Conservation (phyloP, 2,797 vertebrate species). For the Poecilia velifera region DNA sequence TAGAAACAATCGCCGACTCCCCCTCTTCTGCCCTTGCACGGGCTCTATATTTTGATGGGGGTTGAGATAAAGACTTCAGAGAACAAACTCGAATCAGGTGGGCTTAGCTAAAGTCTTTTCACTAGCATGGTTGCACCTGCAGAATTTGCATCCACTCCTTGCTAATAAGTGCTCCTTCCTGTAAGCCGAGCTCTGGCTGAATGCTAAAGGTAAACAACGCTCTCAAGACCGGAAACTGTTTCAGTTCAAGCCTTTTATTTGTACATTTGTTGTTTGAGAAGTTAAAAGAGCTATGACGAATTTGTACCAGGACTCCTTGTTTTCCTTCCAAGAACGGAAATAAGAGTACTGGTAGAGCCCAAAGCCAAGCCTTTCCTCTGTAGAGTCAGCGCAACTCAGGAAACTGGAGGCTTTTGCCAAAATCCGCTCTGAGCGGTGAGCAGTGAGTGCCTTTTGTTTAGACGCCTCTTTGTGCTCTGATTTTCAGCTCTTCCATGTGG, state of each 20-base stretch:
- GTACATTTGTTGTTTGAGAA: slow-evolving; percentile 11
- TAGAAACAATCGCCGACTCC: slow-evolving; percentile 48
- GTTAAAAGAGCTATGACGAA: slow-evolving; percentile 17
- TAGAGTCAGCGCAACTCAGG: slow-evolving; percentile 42
- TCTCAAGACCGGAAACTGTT: slow-evolving; percentile 23
- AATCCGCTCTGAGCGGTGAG: slow-evolving; percentile 34
- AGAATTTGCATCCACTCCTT: slow-evolving; percentile 46
- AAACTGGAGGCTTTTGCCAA: slow-evolving; percentile 50
- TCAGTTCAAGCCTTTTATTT: slow-evolving; percentile 27
- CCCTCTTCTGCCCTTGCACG: slow-evolving; percentile 49
- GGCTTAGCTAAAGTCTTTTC: slow-evolving; percentile 54
- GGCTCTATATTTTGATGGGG: slow-evolving; percentile 51
- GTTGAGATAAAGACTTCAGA: slow-evolving; percentile 56
- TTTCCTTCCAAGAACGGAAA: slow-evolving; percentile 44
- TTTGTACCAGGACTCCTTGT: slow-evolving; percentile 17
- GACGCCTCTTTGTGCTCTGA: slow-evolving; percentile 57
- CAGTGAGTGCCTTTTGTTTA: slow-evolving; percentile 46
- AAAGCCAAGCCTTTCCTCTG: slow-evolving; percentile 32
- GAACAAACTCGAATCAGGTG: slow-evolving; percentile 51
- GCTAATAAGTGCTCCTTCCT: slow-evolving; percentile 35
- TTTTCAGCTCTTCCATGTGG: slow-evolving; percentile 92
- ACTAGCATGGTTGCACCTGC: slow-evolving; percentile 55
- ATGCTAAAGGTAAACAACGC: slow-evolving; percentile 3
- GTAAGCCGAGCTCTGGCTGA: slow-evolving; percentile 10
- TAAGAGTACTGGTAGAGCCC: slow-evolving; percentile 46